Evolutionary conservation across 1,140 invertebrate species (phyloP).

Genomic region (Zophobas atratus): DNA sequence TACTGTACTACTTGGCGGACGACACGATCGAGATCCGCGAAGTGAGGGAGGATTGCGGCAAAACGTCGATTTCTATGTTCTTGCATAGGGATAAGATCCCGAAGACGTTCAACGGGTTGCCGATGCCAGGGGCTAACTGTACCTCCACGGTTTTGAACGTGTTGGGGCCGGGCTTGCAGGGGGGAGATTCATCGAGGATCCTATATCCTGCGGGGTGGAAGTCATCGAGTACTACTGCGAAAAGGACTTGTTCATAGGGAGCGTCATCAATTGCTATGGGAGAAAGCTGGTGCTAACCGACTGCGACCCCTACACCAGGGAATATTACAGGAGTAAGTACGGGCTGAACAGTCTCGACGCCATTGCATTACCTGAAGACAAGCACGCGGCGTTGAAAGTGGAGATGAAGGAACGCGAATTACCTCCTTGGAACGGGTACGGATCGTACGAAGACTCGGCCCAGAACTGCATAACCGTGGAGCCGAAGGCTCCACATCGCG

Average conservation of each 20-base stretch:
- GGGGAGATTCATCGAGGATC: slow-evolving; percentile 77
- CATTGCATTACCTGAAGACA: slow-evolving; percentile 68
- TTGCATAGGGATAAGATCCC: slow-evolving; percentile 84
- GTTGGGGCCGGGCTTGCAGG: slow-evolving; percentile 72
- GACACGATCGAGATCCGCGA: slow-evolving; percentile 93
- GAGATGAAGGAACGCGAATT: slow-evolving; percentile 71
- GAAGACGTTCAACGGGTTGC: slow-evolving; percentile 75
- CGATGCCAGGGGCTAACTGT: slow-evolving; percentile 73
- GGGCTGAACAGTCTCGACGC: slow-evolving; percentile 75
- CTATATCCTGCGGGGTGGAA: slow-evolving; percentile 70
- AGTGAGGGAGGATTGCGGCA: slow-evolving; percentile 77
- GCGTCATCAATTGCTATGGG: slow-evolving; percentile 84
- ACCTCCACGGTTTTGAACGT: slow-evolving; percentile 81
- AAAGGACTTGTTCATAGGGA: slow-evolving; percentile 84
- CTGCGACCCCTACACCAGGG: slow-evolving; percentile 89
- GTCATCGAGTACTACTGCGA: slow-evolving; percentile 78
- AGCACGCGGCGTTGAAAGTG: slow-evolving; percentile 63
- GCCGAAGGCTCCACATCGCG: slow-evolving; percentile 81
- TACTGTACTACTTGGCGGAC: slow-evolving; percentile 89
- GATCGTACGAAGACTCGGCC: slow-evolving; percentile 89
- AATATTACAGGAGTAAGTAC: slow-evolving; percentile 80
- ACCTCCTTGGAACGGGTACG: slow-evolving; percentile 92
- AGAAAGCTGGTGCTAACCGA: slow-evolving; percentile 86
- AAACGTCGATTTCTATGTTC: slow-evolving; percentile 78
- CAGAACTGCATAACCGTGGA: slow-evolving; percentile 85